Base-by-base conservation (phyloP, 2,888 invertebrate genomes). In the Cerceris ruficornis region DNA sequence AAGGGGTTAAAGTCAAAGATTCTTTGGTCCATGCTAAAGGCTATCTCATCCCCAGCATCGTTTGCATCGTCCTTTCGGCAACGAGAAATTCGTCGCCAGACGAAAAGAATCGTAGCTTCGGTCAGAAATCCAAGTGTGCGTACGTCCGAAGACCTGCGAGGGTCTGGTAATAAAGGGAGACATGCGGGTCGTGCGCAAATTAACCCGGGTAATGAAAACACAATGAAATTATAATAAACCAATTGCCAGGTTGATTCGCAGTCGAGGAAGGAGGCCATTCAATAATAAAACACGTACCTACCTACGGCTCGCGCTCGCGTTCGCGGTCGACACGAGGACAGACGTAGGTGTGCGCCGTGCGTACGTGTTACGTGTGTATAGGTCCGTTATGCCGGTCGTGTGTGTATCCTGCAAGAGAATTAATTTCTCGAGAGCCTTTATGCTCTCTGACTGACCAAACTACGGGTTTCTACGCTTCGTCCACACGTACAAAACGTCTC, bases 151-250 rank as follows among this genome's bases (percentile, higher is more conserved):
- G 84, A 85, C 86, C 84, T 86, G 71, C 57, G 69, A 75, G 70
- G 82, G 85, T 84, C 83, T 83, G 86, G 85, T 89, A 88, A 90
- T 89, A 88, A 84, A 88, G 88, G 87, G 88, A 88, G 88, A 87
- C 84, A 87, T 81, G 81, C 86, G 72, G 83, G 81, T 82, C 86
- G 88, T 81, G 88, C 81, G 88, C 87, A 89, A 91, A 92, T 91
- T 90, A 91, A 91, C 87, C 88, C 76, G 88, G 87, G 86, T 90
- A 91, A 91, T 91, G 91, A 91, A 91, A 91, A 90, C 90, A 88
- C 90, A 91, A 91, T 91, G 91, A 91, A 91, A 91, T 91, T 91
- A 91, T 91, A 90, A 91, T 92, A 91, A 91, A 90, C 91, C 90
- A 91, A 91, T 91, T 91, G 90, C 88, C 88, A 87, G 87, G 88